Base-by-base conservation (phyloP, 2,113 vertebrate species). In the Vombatus ursinus region DNA sequence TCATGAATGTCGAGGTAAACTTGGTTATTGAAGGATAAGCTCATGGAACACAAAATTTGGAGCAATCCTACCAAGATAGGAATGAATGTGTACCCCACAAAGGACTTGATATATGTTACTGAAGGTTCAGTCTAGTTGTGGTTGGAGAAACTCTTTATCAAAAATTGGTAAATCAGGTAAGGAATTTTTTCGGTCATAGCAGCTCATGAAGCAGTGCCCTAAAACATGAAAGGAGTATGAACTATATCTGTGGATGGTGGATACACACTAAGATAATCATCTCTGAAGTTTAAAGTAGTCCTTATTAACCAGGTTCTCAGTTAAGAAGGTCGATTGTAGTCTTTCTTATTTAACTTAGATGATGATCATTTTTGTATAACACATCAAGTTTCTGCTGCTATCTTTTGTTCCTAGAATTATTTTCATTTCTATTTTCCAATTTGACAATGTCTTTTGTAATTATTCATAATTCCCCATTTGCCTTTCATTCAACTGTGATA, bases 391-490 rank as follows among this genome's bases (percentile, higher is more conserved):
- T 3, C 19, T n/a, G 91, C 37, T 68, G 3, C 4, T 94, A 16
- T 2, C 37, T 54, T 52, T 0, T 68, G 24, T 57, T 90, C 54
- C 48, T 31, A 96, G 54, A 94, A 47, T 90, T 93, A 53, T 92
- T 93, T 96, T 68, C 4, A 16, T n/a, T 68, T 95, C 57, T 48
- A 51, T 2, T 93, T 94, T 91, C 50, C 31, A 77, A 93, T 28
- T 50, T 92, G 93, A 96, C 90, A 93, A 25, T 61, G 12, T 48
- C 94, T 84, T 49, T 91, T 92, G 8, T 94, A 44, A 92, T 50
- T 90, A 90, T 3, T 90, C 6, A 52, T 31, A 14, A 92, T 24
- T 54, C 2, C 31, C 51, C 90, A n/a, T 54, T 22, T 92, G 24
- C 10, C 91, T 89, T 1, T n/a, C 61, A 77, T 77, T 77, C 31